Base-by-base conservation (phyloP, 2,113 vertebrate species). In the Oreochromis tanganicae region DNA sequence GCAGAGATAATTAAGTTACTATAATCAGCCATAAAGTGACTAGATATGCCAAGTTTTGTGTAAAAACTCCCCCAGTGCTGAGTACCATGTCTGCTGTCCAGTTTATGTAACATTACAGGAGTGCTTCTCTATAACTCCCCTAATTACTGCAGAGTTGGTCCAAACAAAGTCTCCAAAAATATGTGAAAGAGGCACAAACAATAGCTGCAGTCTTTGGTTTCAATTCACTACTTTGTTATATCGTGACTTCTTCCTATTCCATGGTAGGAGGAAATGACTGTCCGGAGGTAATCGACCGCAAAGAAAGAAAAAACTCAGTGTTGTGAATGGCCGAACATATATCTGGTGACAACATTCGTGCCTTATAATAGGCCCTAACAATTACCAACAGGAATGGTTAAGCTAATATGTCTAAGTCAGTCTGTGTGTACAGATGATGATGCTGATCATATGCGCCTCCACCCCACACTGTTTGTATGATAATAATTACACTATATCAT, bases 61-160 rank as follows among this genome's bases (percentile, higher is more conserved):
- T 78, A 29, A 2, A 32, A 78, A 78, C 71, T 4, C 17, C 46
- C 46, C 24, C 17, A 50, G 2, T 78, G 6, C 16, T 78, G 10
- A 32, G 46, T 21, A 71, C 36, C 63, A 43, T 43, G 63, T 71
- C 10, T 50, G 27, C 9, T 29, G 43, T 19, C 43, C 27, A 0
- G 27, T 78, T 78, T 19, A 8, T 50, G 71, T 78, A 50, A 78
- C 16, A 50, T 78, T 78, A 50, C 27, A 78, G 71, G 9, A 78
- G 16, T n/a, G 16, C 6, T 11, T 32, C 24, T 32, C 3, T 19
- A 29, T 32, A 50, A 50, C 9, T 50, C 1, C 3, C 0, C 16
- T 50, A 75, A 75, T 75, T 29, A 50, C 71, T 75, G 24, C 10
- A 50, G 43, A 50, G 43, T 78, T 50, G 16, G 14, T 75, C 13